Base-by-base conservation (phyloP, 1,140 invertebrate genomes). In the Drosophila gunungcola region DNA sequence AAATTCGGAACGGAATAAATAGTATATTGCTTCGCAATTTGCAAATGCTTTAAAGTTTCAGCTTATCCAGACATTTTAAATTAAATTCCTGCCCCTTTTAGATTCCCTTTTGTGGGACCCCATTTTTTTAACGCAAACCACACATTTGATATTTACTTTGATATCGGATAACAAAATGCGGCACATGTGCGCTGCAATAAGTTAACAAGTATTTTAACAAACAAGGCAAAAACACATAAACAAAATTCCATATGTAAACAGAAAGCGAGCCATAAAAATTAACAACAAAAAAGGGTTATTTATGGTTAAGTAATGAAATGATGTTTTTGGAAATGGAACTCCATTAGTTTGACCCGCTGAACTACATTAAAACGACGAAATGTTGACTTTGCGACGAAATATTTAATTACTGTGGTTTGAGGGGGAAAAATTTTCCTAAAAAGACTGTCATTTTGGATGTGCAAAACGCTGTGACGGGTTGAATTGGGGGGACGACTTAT, bases 101-200 rank as follows among this genome's bases (percentile, higher is more conserved):
- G 13, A 53, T 46, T 62, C 27, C 10, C 25, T 29, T 29, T 2
- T 41, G 38, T 2, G 41, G 56, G 38, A 3, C 12, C 53, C 32
- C 69, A 27, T 16, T 38, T 42, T 25, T 49, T 55, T 74, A 74
- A 64, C 46, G 39, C 42, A 67, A 69, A 57, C 67, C 67, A 55
- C 67, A 70, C 43, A 46, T 4, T 34, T 45, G 32, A 69, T 69
- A 70, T 53, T 55, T 74, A 39, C 57, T 43, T 51, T 9, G 49
- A 56, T 74, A 74, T 74, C 72, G 58, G 25, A 41, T 74, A 64
- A 56, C 72, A 63, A 58, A 39, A 69, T 62, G 51, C 41, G 57
- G 72, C 69, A 73, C 68, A 74, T 73, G 56, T 72, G 56, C 51
- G 2, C 16, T 9, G 42, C 42, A 29, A 61, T 36, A 72, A 61